These are phyloP conservation scores for Xylota sylvarum DNA, from an alignment of 2,888 invertebrate species.

Conservation along the genomic window DNA sequence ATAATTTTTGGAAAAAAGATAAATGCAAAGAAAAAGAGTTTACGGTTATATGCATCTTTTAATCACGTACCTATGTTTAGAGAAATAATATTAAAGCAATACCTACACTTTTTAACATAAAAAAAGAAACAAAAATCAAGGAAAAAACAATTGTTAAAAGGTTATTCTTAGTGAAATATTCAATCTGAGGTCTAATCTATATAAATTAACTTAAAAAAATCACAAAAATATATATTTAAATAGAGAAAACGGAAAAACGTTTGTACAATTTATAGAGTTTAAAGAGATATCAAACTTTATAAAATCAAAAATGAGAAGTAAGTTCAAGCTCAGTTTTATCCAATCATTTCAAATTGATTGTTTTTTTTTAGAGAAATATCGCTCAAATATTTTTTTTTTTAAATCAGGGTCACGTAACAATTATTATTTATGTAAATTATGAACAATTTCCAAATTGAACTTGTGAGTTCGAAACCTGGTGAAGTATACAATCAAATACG, in stretches of 20 bases:
- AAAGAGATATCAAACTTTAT: slow-evolving; percentile 56
- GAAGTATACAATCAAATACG: too few species aligned
- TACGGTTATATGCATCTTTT: slow-evolving; percentile 63
- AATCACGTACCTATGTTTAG: slow-evolving; percentile 75
- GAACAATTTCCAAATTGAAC: too few species aligned
- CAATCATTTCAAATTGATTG: neutral
- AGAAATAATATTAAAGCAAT: slow-evolving; percentile 77
- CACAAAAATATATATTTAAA: slow-evolving; percentile 26
- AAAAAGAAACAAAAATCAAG: slow-evolving; percentile 28
- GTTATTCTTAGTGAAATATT: slow-evolving; percentile 68
- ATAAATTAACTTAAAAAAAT: slow-evolving; percentile 47
- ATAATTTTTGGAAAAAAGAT: slow-evolving; percentile 47
- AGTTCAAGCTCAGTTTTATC: slow-evolving; percentile 7
- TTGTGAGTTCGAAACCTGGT: too few species aligned
- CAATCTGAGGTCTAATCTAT: slow-evolving; percentile 69
- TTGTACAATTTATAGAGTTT: slow-evolving; percentile 68
- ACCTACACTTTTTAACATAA: slow-evolving; percentile 73
- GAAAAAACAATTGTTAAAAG: slow-evolving; percentile 52
- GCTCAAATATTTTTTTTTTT: neutral
- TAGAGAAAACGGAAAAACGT: slow-evolving; percentile 50
- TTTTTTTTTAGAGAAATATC: neutral
- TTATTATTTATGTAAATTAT: too few species aligned
- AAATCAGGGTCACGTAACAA: neutral
- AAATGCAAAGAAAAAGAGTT: slow-evolving; percentile 28
- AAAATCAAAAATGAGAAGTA: slow-evolving; percentile 21